phyloP scores from a whole-genome alignment of 2,797 vertebrate genomes.

The Amniataba percoides region DNA sequence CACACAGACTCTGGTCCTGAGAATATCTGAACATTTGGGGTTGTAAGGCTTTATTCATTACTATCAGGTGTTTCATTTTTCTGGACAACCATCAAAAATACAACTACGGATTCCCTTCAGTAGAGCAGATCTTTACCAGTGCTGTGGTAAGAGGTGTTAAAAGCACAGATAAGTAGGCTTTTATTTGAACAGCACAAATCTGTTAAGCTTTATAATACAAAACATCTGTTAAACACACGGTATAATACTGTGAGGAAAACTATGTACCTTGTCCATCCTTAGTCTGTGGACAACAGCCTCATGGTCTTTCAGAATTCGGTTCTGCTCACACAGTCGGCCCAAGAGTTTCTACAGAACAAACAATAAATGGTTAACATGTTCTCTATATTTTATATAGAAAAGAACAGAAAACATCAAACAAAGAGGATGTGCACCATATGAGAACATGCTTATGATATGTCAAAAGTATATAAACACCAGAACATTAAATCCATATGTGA shows the following conservation, averaged over 20 bases:
- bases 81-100: background rate
- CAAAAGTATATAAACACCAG: background rate
- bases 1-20: no score
- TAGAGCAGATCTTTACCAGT: background rate
- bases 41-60: no score
- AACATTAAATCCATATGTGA: background rate
- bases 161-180: background rate
- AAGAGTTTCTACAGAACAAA: slow-evolving; percentile 90
- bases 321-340: slow-evolving; percentile 94
- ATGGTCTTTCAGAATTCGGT: slow-evolving; percentile 92
- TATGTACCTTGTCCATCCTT: slow-evolving; percentile 92
- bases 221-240: background rate
- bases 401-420: background rate
- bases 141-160: background rate
- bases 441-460: background rate
- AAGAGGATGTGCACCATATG: background rate
- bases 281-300: slow-evolving; percentile 93
- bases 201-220: background rate
- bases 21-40: no score
- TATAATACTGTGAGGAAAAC: background rate
- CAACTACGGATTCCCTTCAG: background rate
- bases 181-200: background rate
- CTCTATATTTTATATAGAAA: background rate
- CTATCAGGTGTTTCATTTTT: background rate
- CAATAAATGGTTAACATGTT: background rate